phyloP scores from a whole-genome alignment of 1,140 invertebrate genomes.

The Drosophila aff. region DNA sequence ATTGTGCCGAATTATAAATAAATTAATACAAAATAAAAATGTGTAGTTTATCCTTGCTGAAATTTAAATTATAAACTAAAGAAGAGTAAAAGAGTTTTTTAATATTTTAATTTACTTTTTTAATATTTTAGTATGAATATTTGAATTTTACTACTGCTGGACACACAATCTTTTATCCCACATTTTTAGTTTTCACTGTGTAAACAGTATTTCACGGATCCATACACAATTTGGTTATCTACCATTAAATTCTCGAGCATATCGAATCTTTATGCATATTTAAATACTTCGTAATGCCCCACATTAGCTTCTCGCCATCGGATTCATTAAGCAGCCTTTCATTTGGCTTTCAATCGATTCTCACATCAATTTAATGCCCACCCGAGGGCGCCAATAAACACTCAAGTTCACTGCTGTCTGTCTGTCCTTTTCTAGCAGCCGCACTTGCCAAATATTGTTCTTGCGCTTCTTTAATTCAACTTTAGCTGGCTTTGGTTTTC shows the following conservation, averaged over 20 bases:
- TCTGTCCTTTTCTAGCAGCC: background rate
- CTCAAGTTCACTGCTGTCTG: conserved; percentile 14
- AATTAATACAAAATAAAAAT: background rate
- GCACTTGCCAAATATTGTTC: conserved; percentile 44
- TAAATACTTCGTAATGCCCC: background rate
- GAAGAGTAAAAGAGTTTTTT: background rate
- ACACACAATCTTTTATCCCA: rapidly evolving
- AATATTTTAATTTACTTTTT: background rate
- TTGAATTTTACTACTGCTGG: background rate
- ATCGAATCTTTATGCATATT: conserved; percentile 8
- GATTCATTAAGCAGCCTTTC: conserved; percentile 43
- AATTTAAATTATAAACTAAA: background rate
- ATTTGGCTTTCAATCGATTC: conserved; percentile 61
- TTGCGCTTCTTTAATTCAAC: conserved; percentile 40
- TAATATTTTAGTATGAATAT: too few species aligned
- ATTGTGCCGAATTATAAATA: too few species aligned
- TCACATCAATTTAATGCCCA: conserved; percentile 51
- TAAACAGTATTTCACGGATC: background rate
- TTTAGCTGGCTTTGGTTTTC: conserved; percentile 31
- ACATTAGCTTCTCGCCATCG: conserved; percentile 1
- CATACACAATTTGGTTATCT: background rate
- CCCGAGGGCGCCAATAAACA: conserved; percentile 31
- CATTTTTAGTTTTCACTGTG: background rate
- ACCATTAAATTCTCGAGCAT: background rate
- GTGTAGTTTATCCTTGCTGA: background rate